phyloP scores from a whole-genome alignment of 2,797 vertebrate species.

The Gobionotothen gibberifrons region DNA sequence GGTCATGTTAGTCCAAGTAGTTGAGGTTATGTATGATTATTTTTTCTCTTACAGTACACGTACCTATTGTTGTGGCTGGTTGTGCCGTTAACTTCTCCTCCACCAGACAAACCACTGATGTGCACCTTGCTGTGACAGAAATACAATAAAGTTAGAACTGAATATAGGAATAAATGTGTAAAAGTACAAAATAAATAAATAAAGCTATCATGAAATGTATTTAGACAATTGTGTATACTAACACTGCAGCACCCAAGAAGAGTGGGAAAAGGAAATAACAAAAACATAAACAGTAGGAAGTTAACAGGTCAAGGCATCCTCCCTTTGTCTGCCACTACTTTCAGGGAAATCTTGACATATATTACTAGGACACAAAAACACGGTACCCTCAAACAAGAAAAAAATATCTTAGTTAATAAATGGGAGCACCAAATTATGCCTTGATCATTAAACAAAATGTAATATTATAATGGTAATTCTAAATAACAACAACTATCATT shows the following conservation, averaged over 20 bases:
- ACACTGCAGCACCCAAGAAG: not conserved
- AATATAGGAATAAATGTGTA: not conserved
- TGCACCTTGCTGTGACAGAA: constrained; percentile 35
- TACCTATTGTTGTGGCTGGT: constrained; percentile 41
- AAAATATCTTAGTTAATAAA: not conserved
- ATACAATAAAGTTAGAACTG: not conserved
- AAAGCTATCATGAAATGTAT: not conserved
- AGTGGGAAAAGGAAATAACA: constrained; percentile 30
- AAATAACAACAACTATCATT: not conserved
- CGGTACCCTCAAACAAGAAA: not conserved
- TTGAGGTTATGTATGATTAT: not conserved
- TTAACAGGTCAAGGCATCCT: constrained; percentile 51
- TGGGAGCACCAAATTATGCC: not conserved
- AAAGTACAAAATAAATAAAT: not conserved
- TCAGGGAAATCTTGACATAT: constrained; percentile 32
- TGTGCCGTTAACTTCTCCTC: constrained; percentile 36
- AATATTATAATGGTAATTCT: not conserved
- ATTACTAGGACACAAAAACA: not conserved
- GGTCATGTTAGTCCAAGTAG: constrained; percentile 20
- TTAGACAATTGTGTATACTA: not conserved
- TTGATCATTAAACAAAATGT: not conserved
- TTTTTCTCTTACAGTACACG: not conserved
- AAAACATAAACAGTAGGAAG: constrained; percentile 1
- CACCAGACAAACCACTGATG: constrained; percentile 56
- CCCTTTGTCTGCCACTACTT: constrained; percentile 52